Base-by-base conservation (phyloP, 2,113 vertebrate species). In the Hymenochirus boettgeri region DNA sequence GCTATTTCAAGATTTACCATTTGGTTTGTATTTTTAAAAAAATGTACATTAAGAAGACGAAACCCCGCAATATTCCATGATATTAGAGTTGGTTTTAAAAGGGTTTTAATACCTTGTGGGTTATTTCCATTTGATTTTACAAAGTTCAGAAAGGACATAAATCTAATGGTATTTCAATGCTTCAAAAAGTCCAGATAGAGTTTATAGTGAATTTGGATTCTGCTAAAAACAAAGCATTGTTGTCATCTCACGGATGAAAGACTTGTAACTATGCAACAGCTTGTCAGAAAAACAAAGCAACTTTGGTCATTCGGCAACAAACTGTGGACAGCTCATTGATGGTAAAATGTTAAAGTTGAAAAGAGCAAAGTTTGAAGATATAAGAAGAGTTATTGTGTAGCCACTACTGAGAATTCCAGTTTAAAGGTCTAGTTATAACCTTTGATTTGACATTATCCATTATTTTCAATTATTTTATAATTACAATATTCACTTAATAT, bases 231-330 rank as follows among this genome's bases (percentile, higher is more conserved):
- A 65, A 65, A 47, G 62, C 23, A n/a, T 45, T 56, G 33, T 35
- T 59, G 21, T 26, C 13, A 27, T 61, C 23, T 18, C 21, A 31
- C n/a, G 18, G 24, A 55, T 47, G 4, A 56, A 24, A 56, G 52
- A 1, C 18, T 27, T 46, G 62, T 19, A 65, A 31, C 39, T 26
- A 65, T 42, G 54, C 37, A 47, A 45, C 51, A 12, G 12, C 4
- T 47, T 24, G 23, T 7, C 9, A 15, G 10, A 42, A n/a, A 46
- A 22, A 65, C 52, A 65, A 53, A 33, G 21, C 29, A 56, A 23
- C 62, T 65, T 65, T 65, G 46, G 47, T 65, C 54, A 31, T 22
- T 29, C 37, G 19, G 23, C 18, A 47, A 17, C 37, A 65, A 10
- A 65, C 29, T 31, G 39, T 23, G 24, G 39, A 13, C 46, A 55